A percentile compares a stretch with the other conserved stretches of the same genome.
phyloP scores from a whole-genome alignment of 2,888 invertebrate genomes.

The Liopterus haemorrhoidalis region DNA sequence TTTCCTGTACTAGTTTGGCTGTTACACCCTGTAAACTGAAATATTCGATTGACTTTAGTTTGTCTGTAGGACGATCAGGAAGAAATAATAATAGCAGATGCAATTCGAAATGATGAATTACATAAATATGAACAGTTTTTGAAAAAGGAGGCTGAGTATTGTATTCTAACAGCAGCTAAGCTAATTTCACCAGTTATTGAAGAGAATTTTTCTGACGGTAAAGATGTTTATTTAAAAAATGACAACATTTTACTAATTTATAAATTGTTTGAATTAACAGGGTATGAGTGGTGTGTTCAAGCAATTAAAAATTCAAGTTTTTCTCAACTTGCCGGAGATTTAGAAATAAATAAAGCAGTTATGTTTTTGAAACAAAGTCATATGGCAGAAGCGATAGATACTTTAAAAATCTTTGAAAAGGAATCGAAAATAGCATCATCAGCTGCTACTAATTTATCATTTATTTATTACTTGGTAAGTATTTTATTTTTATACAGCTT shows the following conservation, averaged over 20 bases:
- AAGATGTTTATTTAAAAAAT: slow-evolving; percentile 40
- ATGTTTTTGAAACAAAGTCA: slow-evolving; percentile 78
- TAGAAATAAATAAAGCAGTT: slow-evolving; percentile 87
- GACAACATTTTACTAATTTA: slow-evolving; percentile 7
- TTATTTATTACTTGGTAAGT: slow-evolving; percentile 71
- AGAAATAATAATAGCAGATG: slow-evolving; percentile 49
- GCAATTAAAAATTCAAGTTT: slow-evolving; percentile 86
- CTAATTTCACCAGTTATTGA: slow-evolving; percentile 83
- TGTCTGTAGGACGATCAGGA: slow-evolving; percentile 43
- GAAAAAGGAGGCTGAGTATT: slow-evolving; percentile 70
- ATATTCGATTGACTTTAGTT: slow-evolving; percentile 28
- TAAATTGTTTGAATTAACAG: slow-evolving; percentile 35
- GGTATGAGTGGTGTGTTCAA: slow-evolving; percentile 85
- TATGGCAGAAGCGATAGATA: slow-evolving; percentile 72
- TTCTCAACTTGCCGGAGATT: slow-evolving; percentile 72
- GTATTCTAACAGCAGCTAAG: slow-evolving; percentile 79
- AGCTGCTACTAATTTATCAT: slow-evolving; percentile 79
- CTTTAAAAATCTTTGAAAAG: slow-evolving; percentile 78
- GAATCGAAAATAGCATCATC: slow-evolving; percentile 77
- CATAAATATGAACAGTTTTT: slow-evolving; percentile 66
- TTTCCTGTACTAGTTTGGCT: no score
- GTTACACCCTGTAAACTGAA: no score
- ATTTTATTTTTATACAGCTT: no score
- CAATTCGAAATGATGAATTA: slow-evolving; percentile 71
- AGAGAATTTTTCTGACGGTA: slow-evolving; percentile 60